Percentiles rank a stretch among this genome's conserved stretches.
Conservation (phyloP, 2,888 invertebrate genomes). For the Phragmatobia fuliginosa region DNA sequence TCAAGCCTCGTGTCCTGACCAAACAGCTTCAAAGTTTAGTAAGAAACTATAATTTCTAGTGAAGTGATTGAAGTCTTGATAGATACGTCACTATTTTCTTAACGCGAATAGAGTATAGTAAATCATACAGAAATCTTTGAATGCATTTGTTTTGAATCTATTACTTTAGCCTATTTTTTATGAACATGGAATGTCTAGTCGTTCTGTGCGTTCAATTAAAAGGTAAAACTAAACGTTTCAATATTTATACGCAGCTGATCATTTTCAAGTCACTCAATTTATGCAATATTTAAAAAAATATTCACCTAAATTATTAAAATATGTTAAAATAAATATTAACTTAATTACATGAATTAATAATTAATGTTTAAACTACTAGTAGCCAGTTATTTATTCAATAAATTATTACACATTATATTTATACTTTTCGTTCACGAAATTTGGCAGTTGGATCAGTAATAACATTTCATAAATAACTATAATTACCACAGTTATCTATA, state of each 20-base stretch:
- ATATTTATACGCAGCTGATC: not conserved
- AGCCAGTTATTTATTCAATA: slow-evolving; percentile 8
- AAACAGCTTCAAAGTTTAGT: no score
- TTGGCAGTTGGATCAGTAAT: slow-evolving; percentile 62
- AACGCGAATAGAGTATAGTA: not conserved
- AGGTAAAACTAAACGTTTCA: slow-evolving; percentile 10
- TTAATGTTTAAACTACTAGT: slow-evolving; percentile 2
- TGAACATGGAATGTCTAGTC: slow-evolving; percentile 74
- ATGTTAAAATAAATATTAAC: slow-evolving; percentile 47
- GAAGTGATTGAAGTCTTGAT: not conserved
- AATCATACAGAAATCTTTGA: slow-evolving; percentile 17
- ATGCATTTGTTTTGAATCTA: slow-evolving; percentile 21
- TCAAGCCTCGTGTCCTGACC: no score
- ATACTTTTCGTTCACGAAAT: slow-evolving; percentile 48
- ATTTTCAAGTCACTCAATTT: slow-evolving; percentile 1
- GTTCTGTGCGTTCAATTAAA: slow-evolving; percentile 44
- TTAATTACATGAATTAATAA: slow-evolving; percentile 36
- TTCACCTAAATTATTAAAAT: slow-evolving; percentile 40
- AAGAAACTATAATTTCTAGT: no score
- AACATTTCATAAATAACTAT: slow-evolving; percentile 27
- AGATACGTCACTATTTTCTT: not conserved
- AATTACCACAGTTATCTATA: slow-evolving; percentile 44
- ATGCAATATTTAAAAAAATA: slow-evolving; percentile 42
- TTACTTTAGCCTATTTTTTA: not conserved
- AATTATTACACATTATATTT: slow-evolving; percentile 25